Conservation (phyloP, 2,113 vertebrate species). For the Chionis minor region DNA sequence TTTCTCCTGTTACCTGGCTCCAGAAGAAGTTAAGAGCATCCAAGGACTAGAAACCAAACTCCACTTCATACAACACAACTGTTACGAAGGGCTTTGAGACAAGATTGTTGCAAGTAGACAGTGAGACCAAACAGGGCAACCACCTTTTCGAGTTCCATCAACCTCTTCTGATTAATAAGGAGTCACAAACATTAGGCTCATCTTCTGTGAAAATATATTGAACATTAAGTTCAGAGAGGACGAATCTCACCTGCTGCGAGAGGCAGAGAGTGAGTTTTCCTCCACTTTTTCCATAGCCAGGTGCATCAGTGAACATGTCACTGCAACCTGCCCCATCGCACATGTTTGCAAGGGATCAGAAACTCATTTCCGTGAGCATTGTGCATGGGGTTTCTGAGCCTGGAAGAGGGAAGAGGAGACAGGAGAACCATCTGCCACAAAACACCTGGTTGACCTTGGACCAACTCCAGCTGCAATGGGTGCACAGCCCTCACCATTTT, state of each 20-base stretch:
- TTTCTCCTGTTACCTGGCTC: neutral
- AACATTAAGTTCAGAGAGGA: neutral
- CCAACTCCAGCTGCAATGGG: conserved; percentile 23
- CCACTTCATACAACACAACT: fast-evolving
- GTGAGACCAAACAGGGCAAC: neutral
- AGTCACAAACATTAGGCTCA: too few species aligned
- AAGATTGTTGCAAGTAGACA: too few species aligned
- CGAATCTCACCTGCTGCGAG: neutral
- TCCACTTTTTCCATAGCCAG: too few species aligned
- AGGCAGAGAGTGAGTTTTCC: neutral
- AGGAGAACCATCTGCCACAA: conserved; percentile 49
- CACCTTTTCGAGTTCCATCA: neutral
- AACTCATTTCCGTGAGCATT: neutral
- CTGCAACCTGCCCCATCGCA: neutral
- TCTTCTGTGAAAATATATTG: neutral
- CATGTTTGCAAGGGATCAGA: neutral
- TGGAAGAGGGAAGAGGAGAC: conserved; percentile 17
- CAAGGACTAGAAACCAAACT: neutral
- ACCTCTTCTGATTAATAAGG: neutral
- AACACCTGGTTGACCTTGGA: conserved; percentile 12
- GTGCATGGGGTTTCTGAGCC: neutral
- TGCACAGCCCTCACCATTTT: neutral
- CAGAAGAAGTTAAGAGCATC: neutral
- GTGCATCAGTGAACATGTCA: fast-evolving
- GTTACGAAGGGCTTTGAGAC: neutral